Evolutionary conservation across 2,888 invertebrate species (phyloP).

Genomic region (Drosophila dives): DNA sequence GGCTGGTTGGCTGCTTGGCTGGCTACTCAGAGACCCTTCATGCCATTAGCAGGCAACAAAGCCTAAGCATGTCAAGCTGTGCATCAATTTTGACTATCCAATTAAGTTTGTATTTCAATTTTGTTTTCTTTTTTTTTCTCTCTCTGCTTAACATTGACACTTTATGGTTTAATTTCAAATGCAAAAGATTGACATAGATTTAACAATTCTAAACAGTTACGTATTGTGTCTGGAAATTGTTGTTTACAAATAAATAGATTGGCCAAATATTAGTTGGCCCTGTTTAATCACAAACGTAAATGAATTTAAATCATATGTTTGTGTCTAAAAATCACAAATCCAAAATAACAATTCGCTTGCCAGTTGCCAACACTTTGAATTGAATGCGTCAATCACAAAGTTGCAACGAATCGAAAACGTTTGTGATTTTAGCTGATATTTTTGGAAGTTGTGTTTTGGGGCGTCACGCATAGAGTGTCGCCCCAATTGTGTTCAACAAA

Average conservation of each 20-base stretch:
- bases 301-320: not conserved
- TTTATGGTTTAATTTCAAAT: conserved; percentile 17
- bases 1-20: conserved; percentile 9
- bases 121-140: not conserved
- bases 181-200: conserved; percentile 12
- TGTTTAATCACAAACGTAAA: not conserved
- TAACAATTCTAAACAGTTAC: conserved; percentile 25
- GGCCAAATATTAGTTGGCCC: conserved; percentile 2
- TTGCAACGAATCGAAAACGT: not conserved
- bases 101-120: conserved; percentile 42
- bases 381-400: conserved; percentile 36
- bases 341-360: conserved; percentile 12
- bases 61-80: conserved; percentile 53
- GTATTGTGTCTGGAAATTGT: conserved; percentile 24
- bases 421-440: conserved; percentile 37
- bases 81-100: conserved; percentile 61
- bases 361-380: conserved; percentile 25
- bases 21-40: conserved; percentile 36
- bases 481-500: conserved; percentile 31
- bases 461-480: conserved; percentile 22
- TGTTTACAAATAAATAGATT: conserved; percentile 34
- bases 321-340: conserved; percentile 1
- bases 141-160: conserved; percentile 21
- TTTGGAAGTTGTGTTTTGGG: conserved; percentile 27
- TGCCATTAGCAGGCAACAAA: conserved; percentile 60